Evolutionary conservation across 2,888 invertebrate species (phyloP).

Genomic region (Odontomyia ornata): DNA sequence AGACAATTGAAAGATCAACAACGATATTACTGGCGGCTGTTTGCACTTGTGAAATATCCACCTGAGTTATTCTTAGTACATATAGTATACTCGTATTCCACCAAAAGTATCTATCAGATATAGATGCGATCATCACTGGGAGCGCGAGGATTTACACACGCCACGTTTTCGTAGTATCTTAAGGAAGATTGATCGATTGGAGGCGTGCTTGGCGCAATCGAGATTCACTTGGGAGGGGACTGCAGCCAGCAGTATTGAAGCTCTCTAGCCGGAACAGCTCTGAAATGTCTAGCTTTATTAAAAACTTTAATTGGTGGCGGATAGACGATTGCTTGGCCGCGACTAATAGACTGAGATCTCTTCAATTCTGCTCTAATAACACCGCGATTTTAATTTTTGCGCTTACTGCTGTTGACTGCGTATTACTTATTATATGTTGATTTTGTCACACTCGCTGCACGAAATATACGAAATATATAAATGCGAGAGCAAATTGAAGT

Average conservation of each 20-base stretch:
- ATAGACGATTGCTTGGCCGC: neutral
- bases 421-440: neutral
- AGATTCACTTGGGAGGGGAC: too few species aligned
- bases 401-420: neutral
- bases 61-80: constrained; percentile 24
- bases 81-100: neutral
- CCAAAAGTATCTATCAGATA: neutral
- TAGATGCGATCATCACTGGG: constrained; percentile 4
- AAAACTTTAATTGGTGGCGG: neutral
- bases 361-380: too few species aligned
- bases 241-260: too few species aligned
- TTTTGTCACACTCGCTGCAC: neutral
- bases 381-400: too few species aligned
- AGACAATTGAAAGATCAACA: neutral
- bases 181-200: neutral
- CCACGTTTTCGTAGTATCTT: too few species aligned
- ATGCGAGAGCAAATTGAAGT: constrained; percentile 9
- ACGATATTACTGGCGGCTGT: neutral
- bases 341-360: neutral
- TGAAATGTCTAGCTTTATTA: neutral
- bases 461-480: neutral
- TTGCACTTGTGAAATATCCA: neutral
- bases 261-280: neutral
- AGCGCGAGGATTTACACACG: neutral
- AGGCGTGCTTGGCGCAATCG: neutral